Evolutionary conservation across 1,140 invertebrate genomes (phyloP).

Genomic region (Aphis gossypii): DNA sequence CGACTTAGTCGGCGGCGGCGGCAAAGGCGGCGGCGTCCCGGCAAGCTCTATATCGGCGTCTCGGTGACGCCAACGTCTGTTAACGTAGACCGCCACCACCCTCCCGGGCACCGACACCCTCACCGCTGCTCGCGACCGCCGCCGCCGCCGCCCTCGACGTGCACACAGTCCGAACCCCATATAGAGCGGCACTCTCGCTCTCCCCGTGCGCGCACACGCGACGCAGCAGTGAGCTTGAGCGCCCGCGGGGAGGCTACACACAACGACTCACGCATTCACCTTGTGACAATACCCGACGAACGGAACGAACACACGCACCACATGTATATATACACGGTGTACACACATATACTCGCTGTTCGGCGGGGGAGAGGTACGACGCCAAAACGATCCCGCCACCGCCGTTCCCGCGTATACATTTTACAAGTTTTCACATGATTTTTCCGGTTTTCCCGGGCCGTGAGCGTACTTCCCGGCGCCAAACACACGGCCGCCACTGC

Average conservation of each 20-base stretch:
- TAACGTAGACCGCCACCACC: conserved; percentile 9
- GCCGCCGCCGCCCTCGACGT: neutral
- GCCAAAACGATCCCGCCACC: conserved; percentile 38
- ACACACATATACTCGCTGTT: neutral
- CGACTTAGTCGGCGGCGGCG: conserved; percentile 19
- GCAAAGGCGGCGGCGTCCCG: conserved; percentile 12
- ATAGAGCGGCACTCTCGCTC: conserved; percentile 14
- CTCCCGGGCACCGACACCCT: neutral
- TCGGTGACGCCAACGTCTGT: conserved; percentile 57
- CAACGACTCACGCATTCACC: conserved; percentile 11
- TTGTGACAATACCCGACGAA: conserved; percentile 46
- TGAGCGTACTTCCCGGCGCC: conserved; percentile 56
- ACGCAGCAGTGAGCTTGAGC: conserved; percentile 1
- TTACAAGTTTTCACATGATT: conserved; percentile 58
- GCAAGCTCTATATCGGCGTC: conserved; percentile 48
- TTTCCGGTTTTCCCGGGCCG: conserved; percentile 51
- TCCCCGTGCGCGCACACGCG: neutral
- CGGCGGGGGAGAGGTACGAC: conserved; percentile 37
- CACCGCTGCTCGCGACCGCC: neutral
- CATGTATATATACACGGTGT: neutral
- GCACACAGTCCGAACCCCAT: neutral
- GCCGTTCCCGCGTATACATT: neutral
- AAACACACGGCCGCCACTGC: conserved; percentile 33
- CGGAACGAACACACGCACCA: neutral
- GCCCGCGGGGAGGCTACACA: conserved; percentile 3